Percentiles rank a stretch among this genome's conserved stretches.
Evolutionary conservation across 2,888 invertebrate genomes (phyloP).

Genomic region (Selenia dentaria): DNA sequence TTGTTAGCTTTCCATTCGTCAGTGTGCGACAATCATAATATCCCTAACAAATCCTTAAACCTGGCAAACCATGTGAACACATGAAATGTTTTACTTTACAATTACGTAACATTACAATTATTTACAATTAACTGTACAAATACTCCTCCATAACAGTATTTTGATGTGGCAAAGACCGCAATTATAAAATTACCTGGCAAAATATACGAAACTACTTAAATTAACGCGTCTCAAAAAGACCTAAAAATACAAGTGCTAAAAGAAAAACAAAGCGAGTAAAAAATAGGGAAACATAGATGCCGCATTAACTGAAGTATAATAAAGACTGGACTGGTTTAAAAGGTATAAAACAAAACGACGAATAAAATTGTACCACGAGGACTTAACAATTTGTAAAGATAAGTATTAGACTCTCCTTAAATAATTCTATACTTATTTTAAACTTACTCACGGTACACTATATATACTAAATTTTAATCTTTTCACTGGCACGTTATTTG

Average conservation of each 20-base stretch:
- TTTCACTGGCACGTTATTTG: slow-evolving; percentile 57
- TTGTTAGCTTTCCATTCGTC: slow-evolving; percentile 38
- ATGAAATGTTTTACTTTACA: slow-evolving; percentile 52
- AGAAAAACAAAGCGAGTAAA: slow-evolving; percentile 44
- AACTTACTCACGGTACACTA: slow-evolving; percentile 71
- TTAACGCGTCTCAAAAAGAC: slow-evolving; percentile 54
- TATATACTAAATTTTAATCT: slow-evolving; percentile 75
- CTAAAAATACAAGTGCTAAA: slow-evolving; percentile 49
- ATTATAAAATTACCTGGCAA: slow-evolving; percentile 54
- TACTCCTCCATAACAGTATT: slow-evolving; percentile 39
- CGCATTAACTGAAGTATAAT: slow-evolving; percentile 35
- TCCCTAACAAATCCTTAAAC: slow-evolving; percentile 45
- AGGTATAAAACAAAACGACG: slow-evolving; percentile 39
- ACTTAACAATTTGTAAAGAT: slow-evolving; percentile 53
- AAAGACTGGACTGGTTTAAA: slow-evolving; percentile 37
- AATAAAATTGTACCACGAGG: slow-evolving; percentile 63
- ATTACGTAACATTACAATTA: slow-evolving; percentile 48
- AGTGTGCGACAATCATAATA: slow-evolving; percentile 46
- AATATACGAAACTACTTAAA: slow-evolving; percentile 45
- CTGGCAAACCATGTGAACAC: slow-evolving; percentile 61
- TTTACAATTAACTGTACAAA: slow-evolving; percentile 47
- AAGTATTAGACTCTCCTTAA: slow-evolving; percentile 61
- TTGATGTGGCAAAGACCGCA: slow-evolving; percentile 65
- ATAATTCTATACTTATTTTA: slow-evolving; percentile 62
- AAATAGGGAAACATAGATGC: slow-evolving; percentile 49